Percentiles rank a stretch among this genome's conserved stretches.
These are phyloP conservation scores for Girardia tigrina DNA, from an alignment of 2,888 invertebrate genomes.

Conservation along the genomic window DNA sequence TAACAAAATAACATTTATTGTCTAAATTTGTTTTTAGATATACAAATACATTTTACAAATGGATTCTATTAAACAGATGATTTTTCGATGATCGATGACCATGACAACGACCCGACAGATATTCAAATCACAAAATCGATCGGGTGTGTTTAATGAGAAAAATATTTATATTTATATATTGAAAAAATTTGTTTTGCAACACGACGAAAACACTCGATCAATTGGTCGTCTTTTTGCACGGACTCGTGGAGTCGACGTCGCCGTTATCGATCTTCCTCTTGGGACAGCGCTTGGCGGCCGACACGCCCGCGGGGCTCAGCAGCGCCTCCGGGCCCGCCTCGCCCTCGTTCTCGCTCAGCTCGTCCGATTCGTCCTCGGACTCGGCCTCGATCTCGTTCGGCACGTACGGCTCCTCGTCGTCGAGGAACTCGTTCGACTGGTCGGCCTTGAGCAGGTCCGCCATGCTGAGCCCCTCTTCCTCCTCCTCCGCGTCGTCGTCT, in stretches of 20 bases:
- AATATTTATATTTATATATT: too few relatives aligned
- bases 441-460: background rate
- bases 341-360: background rate
- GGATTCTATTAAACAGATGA: background rate
- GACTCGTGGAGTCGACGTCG: background rate
- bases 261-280: background rate
- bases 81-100: too few relatives aligned
- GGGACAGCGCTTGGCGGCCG: background rate
- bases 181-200: too few relatives aligned
- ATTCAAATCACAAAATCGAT: too few relatives aligned
- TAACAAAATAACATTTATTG: slow-evolving; percentile 23
- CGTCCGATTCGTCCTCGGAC: background rate
- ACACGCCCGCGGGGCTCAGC: background rate
- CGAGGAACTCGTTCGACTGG: background rate
- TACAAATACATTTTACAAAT: too few relatives aligned
- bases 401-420: background rate
- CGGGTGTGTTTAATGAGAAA: too few relatives aligned
- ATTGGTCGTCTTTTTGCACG: background rate
- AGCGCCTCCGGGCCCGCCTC: background rate
- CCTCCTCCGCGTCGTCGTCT: background rate
- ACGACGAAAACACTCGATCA: background rate
- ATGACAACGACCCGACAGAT: too few relatives aligned
- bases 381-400: background rate
- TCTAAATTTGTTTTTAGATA: too few relatives aligned
- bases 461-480: background rate